Percentiles rank a stretch among this genome's conserved stretches.
phyloP scores from a whole-genome alignment of 2,113 vertebrate species.

The Uria lomvia region DNA sequence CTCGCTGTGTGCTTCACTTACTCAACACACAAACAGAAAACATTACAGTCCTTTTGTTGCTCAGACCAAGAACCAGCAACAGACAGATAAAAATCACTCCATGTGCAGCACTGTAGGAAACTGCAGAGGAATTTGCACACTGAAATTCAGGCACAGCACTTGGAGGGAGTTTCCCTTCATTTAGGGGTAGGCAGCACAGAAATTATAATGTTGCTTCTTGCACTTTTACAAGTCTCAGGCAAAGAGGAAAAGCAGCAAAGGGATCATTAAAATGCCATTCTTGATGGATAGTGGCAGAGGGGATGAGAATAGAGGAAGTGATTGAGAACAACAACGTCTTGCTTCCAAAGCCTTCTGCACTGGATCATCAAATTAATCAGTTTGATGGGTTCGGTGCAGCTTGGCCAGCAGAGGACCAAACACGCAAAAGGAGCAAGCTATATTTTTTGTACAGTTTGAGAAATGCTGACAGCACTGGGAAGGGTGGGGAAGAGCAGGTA shows the following conservation, averaged over 20 bases:
- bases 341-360: neutral
- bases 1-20: neutral
- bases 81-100: neutral
- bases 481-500: neutral
- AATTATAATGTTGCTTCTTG: neutral
- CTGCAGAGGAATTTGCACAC: neutral
- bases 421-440: neutral
- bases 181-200: neutral
- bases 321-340: neutral
- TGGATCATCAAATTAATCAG: neutral
- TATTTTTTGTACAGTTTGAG: neutral
- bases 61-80: neutral
- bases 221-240: neutral
- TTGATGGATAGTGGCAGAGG: neutral
- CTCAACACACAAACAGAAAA: neutral
- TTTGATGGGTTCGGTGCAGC: neutral
- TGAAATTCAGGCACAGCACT: neutral
- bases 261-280: neutral
- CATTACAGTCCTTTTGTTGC: neutral
- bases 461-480: neutral
- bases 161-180: neutral
- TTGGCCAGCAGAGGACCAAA: neutral
- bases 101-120: neutral
- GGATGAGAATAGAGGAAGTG: neutral
- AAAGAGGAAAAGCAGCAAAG: neutral